Conservation (phyloP, 2,797 vertebrate species). For the Gadopsis marmoratus region DNA sequence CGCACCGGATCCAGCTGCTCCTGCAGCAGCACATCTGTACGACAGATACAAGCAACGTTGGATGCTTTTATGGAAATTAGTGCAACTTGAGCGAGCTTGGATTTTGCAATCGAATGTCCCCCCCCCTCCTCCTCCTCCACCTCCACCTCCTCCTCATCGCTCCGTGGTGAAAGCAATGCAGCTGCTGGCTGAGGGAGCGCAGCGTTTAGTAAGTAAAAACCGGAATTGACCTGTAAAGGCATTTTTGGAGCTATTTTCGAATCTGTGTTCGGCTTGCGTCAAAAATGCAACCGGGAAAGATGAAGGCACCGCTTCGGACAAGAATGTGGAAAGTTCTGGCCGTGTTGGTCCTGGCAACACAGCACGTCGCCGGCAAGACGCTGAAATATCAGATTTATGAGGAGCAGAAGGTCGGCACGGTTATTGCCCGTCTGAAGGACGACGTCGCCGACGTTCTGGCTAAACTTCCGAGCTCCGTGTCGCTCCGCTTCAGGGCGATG, state of each 20-base stretch:
- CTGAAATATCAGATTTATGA: conserved; percentile 95
- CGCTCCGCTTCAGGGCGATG: conserved; percentile 94
- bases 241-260: conserved; percentile 36
- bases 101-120: conserved; percentile 17
- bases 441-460: conserved; percentile 92
- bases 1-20: conserved; percentile 67
- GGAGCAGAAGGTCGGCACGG: conserved; percentile 94
- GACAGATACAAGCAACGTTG: conserved; percentile 27
- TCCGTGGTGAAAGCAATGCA: conserved; percentile 62
- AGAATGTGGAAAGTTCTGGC: conserved; percentile 76
- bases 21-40: conserved; percentile 70
- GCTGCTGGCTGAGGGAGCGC: conserved; percentile 46
- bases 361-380: conserved; percentile 86
- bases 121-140: too few species aligned
- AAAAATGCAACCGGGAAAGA: conserved; percentile 59
- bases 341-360: conserved; percentile 69
- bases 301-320: conserved; percentile 65
- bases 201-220: conserved; percentile 54
- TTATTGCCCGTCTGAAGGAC: conserved; percentile 92
- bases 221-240: conserved; percentile 34
- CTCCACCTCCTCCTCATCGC: not conserved
- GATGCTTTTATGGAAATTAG: conserved; percentile 49
- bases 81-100: conserved; percentile 32
- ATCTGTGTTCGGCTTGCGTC: conserved; percentile 7
- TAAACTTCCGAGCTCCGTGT: conserved; percentile 90